These are phyloP conservation scores for Fulica atra DNA, from an alignment of 2,113 vertebrate genomes.

Conservation along the genomic window DNA sequence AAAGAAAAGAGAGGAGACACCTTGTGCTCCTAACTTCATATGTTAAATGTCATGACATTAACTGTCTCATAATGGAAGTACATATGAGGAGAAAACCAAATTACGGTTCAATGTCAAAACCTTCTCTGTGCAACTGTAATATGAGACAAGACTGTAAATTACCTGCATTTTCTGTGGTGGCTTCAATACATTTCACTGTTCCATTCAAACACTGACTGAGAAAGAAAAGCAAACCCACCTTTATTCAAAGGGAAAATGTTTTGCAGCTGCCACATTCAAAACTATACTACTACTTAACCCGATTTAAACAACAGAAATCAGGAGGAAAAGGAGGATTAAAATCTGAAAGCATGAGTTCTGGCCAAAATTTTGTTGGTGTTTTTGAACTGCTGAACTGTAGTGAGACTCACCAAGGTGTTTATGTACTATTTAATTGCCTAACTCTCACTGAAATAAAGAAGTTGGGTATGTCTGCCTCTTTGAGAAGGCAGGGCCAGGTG, in stretches of 20 bases:
- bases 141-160: background rate
- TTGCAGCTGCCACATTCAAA: background rate
- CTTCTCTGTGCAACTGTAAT: background rate
- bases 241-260: background rate
- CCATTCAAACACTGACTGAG: constrained; percentile 81
- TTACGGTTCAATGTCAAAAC: background rate
- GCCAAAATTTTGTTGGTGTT: background rate
- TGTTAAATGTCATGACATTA: background rate
- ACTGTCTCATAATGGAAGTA: background rate
- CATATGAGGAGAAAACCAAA: background rate
- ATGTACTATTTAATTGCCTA: background rate
- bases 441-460: background rate
- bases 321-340: background rate
- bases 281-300: background rate
- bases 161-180: constrained; percentile 73
- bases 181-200: constrained; percentile 78
- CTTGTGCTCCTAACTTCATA: background rate
- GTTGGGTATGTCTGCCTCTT: background rate
- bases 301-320: background rate
- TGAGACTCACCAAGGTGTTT: background rate
- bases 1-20: background rate
- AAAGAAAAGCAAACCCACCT: constrained; percentile 37
- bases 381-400: background rate
- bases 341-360: background rate
- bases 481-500: background rate